Evolutionary conservation across 2,888 invertebrate species (phyloP).

Genomic region (Hirtodrosophila confusa): DNA sequence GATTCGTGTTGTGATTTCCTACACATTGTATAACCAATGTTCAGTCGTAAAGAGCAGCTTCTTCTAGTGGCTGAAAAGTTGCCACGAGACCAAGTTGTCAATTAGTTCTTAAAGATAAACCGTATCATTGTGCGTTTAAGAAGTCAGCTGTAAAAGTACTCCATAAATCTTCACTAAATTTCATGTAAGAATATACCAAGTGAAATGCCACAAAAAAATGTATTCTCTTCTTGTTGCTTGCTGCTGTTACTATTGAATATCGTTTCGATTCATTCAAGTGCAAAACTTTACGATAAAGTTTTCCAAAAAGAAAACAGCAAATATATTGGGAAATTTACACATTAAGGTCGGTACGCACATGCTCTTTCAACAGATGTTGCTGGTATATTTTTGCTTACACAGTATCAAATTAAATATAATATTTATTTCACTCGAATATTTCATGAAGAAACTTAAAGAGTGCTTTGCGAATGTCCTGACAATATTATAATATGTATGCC

Average conservation of each 20-base stretch:
- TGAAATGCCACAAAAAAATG: too few relatives aligned
- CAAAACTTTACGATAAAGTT: slow-evolving; percentile 74
- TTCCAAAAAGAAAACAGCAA: slow-evolving; percentile 12
- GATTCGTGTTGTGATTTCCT: slow-evolving; percentile 56
- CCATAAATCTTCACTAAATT: too few relatives aligned
- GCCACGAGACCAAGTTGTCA: slow-evolving; percentile 38
- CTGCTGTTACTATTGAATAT: slow-evolving; percentile 44
- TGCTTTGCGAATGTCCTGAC: too few relatives aligned
- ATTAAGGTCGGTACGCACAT: neutral
- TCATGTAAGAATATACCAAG: too few relatives aligned
- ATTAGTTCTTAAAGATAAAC: slow-evolving; percentile 45
- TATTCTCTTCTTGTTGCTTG: slow-evolving; percentile 24
- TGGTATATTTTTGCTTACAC: too few relatives aligned
- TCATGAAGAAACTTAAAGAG: too few relatives aligned
- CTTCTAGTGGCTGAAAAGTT: slow-evolving; percentile 1
- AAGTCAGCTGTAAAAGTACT: too few relatives aligned
- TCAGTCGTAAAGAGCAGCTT: slow-evolving; percentile 13
- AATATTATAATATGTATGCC: slow-evolving; percentile 2
- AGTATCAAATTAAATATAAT: too few relatives aligned
- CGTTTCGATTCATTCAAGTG: slow-evolving; percentile 64
- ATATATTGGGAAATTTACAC: neutral
- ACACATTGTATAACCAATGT: slow-evolving; percentile 25
- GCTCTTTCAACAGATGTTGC: neutral
- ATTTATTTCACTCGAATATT: too few relatives aligned
- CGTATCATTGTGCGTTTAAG: neutral